Percentiles rank a stretch among this genome's conserved stretches.
phyloP scores from a whole-genome alignment of 2,888 invertebrate species.

The Cantharis nigra region DNA sequence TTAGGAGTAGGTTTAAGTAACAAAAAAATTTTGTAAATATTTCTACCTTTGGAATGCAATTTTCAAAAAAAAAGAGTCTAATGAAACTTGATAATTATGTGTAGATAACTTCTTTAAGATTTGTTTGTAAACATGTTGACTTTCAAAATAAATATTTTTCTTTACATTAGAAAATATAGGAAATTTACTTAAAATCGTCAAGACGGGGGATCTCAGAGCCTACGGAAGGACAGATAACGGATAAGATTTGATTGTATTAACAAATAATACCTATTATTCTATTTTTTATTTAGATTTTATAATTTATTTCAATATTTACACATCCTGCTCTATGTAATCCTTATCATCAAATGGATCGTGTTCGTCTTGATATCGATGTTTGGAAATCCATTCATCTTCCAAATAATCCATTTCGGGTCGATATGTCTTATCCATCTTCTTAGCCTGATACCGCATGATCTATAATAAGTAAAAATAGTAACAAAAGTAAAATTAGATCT shows the following conservation, averaged over 20 bases:
- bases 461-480: constrained; percentile 31
- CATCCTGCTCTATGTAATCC: constrained; percentile 40
- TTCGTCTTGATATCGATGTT: constrained; percentile 39
- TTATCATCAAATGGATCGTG: constrained; percentile 33
- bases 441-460: constrained; percentile 41
- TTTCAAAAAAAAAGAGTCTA: not conserved
- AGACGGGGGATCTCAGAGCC: too few species aligned
- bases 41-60: constrained; percentile 4
- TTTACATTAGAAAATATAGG: constrained; percentile 30
- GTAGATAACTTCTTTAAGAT: constrained; percentile 10
- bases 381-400: constrained; percentile 42
- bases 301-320: constrained; percentile 25
- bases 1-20: not conserved
- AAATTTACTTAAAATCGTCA: not conserved
- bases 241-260: too few species aligned
- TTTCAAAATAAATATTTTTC: constrained; percentile 45
- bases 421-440: constrained; percentile 40
- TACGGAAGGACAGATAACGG: too few species aligned
- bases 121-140: constrained; percentile 50
- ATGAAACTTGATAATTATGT: constrained; percentile 2
- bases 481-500: not conserved
- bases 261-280: too few species aligned
- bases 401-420: constrained; percentile 41
- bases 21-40: constrained; percentile 1
- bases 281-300: not conserved